These are phyloP conservation scores for Cosmopolites sordidus DNA, from an alignment of 2,888 invertebrate species.

Conservation along the genomic window DNA sequence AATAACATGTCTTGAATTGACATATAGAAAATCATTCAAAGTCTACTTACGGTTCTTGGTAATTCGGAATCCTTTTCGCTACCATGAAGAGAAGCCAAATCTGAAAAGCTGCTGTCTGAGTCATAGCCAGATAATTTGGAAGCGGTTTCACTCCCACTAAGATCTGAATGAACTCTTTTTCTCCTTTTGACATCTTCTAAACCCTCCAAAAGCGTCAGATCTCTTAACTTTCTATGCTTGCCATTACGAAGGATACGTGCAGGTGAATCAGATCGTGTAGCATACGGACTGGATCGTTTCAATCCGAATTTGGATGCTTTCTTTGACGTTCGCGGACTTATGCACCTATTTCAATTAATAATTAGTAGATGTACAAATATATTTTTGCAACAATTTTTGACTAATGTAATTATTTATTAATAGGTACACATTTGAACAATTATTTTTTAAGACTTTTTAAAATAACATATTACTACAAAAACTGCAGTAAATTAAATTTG, in stretches of 20 bases:
- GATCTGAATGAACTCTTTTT: constrained; percentile 55
- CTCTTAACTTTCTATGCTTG: constrained; percentile 60
- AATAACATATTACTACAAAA: no score
- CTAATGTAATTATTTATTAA: no score
- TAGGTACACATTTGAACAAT: no score
- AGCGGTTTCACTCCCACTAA: constrained; percentile 58
- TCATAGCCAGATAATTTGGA: constrained; percentile 60
- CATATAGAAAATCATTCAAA: no score
- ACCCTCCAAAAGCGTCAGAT: constrained; percentile 55
- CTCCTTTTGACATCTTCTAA: constrained; percentile 54
- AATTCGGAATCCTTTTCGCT: constrained; percentile 33
- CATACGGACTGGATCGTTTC: constrained; percentile 52
- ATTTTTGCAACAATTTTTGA: no score
- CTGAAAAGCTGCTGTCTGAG: constrained; percentile 61
- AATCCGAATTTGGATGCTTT: constrained; percentile 32
- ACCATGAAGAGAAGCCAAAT: constrained; percentile 46
- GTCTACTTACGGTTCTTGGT: constrained; percentile 9
- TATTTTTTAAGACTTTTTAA: no score
- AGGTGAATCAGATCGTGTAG: constrained; percentile 57
- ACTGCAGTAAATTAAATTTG: no score
- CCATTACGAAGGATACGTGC: constrained; percentile 63
- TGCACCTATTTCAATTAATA: no score
- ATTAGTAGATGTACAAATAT: no score
- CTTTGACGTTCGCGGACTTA: constrained; percentile 41
- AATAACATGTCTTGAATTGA: no score